Evolutionary conservation across 2,113 vertebrate species (phyloP), one percentile per base, ranked within the genome.

Genomic region (Corydoras maculifer): DNA sequence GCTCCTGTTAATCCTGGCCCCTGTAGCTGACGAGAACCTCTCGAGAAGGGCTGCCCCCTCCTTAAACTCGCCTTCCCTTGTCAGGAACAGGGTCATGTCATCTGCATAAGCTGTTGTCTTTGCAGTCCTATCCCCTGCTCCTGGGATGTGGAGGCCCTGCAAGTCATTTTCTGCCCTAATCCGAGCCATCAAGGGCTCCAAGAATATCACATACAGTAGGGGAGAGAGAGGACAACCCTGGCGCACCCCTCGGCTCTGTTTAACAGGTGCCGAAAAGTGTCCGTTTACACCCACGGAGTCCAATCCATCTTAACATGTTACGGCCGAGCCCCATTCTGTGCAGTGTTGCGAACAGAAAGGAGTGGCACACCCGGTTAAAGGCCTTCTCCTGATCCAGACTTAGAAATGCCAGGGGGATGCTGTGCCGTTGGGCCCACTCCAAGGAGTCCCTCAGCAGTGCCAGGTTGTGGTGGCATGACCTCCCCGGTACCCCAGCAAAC

Each of bases 341-440:
- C 25, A 61, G 31, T 9, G 30, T 29, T 1, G 11, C 30, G 9
- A 30, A 25, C 59, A 70, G 9, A 13, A 69, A 75, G 5, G 5
- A 0, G 9, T 69, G 67, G n/a, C 25, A 43, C 4, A 70, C 73
- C 8, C 43, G 15, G n/a, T 65, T 67, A 13, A 75, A 69, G 2
- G 73, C 73, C 35, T 75, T 75, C 10, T 75, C 66, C 29, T 64
- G 73, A 13, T 75, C 29, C 8, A 53, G 11, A 10, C 59, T 31
- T 9, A 32, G 9, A 11, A 61, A 29, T 3, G 59, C 59, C 59
- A 61, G 59, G 12, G 59, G 12, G 59, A 61, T 0, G 13, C 30
- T 9, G 7, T 29, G 9, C 5, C 3, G 51, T 10, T 53, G 51
- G 9, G 9, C 51, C 51, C 51, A 53, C 51, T 53, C 51, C 51